Evolutionary conservation across 1,140 invertebrate species (phyloP).

Genomic region (Pseudoatta argentina): DNA sequence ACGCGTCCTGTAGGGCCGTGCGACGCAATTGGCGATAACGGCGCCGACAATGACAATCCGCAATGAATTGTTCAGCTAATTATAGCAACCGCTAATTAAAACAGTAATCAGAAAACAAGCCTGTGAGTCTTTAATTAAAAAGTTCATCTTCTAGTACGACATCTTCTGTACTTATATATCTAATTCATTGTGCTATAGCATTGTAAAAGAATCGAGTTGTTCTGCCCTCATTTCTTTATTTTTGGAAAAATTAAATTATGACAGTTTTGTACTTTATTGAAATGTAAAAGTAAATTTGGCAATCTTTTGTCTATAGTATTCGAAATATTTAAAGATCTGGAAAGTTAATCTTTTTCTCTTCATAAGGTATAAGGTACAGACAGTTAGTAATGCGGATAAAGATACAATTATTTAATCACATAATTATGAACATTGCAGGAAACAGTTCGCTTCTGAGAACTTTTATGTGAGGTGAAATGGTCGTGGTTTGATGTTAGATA

Average conservation of each 20-base stretch:
- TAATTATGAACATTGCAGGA: conserved; percentile 18
- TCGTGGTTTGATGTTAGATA: conserved; percentile 41
- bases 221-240: not conserved
- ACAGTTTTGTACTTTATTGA: not conserved
- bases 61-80: conserved; percentile 33
- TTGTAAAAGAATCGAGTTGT: not conserved
- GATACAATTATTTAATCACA: conserved; percentile 18
- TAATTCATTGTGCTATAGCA: not conserved
- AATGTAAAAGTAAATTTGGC: not conserved
- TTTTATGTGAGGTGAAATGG: conserved; percentile 1
- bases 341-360: conserved; percentile 13
- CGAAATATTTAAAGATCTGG: not conserved
- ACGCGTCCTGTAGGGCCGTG: not conserved
- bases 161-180: not conserved
- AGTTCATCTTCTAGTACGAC: not conserved
- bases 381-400: not conserved
- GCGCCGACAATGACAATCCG: not conserved
- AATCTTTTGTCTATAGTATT: not conserved
- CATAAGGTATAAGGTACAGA: not conserved
- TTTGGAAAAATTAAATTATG: not conserved
- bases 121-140: not conserved
- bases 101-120: not conserved
- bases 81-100: conserved; percentile 35
- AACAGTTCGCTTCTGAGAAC: conserved; percentile 54
- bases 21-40: conserved; percentile 8